Evolutionary conservation across 2,797 vertebrate genomes (phyloP), one percentile per base, ranked within the genome.

Genomic region (Coregonus sp.): DNA sequence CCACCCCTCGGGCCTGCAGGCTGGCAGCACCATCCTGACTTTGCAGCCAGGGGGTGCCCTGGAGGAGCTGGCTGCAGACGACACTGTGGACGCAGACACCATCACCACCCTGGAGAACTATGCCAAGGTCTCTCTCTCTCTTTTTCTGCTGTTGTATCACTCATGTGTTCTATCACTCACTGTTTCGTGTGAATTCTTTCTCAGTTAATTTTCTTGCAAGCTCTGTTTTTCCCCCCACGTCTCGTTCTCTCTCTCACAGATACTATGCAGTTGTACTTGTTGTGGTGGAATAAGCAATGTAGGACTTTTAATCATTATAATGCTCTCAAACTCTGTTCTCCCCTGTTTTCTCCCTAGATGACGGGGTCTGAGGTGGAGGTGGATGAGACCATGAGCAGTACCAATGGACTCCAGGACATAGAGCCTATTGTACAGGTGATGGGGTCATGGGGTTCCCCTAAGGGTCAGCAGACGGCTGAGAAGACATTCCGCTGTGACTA

Each of bases 401-500:
- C 51, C n/a, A 86, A 84, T 68, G 70, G 0, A 18, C 15, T 2
- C 33, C 84, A 79, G 72, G 81, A 86, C 78, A 78, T 50, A 37
- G 56, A 59, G 56, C 56, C 66, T 3, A 56, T 14, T 56, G 33
- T 70, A 5, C n/a, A 25, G 33, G 40, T 47, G 40, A 47, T 47
- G 40, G 40, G 40, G 40, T 47, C 40, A 9, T 47, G 40, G n/a
- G 84, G 83, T 74, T 87, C 73, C 0, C 85, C 85, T 80, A 94
- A 91, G 84, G 88, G 83, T 70, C 92, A 92, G 75, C 93, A 92
- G 76, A 85, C 59, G 0, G 80, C 87, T 75, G 90, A 90, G 63
- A 94, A 89, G 87, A 91, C 90, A 37, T 95, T 94, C 81, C 90
- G 86, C 40, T 95, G 95, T 14, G 94, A 88, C 15, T 93, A 93